Conservation (phyloP, 2,888 invertebrate genomes). For the Xiphydria camelus region DNA sequence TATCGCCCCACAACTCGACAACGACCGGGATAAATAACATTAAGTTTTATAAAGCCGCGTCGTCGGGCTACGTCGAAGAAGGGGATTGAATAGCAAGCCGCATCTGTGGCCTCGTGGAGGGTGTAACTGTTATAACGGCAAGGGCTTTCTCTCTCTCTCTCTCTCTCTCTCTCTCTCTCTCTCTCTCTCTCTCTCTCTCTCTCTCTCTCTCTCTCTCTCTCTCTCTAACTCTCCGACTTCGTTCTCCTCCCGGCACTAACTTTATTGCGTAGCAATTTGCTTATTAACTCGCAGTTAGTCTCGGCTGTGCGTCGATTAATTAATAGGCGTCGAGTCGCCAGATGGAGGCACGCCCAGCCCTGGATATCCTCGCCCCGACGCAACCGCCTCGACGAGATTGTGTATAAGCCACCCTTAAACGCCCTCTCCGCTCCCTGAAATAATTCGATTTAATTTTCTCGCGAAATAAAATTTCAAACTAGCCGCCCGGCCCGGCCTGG, state of each 20-base stretch:
- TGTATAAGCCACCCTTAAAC: slow-evolving; percentile 28
- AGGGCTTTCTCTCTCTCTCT: slow-evolving; percentile 28
- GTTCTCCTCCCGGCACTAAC: slow-evolving; percentile 39
- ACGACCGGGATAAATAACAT: slow-evolving; percentile 50
- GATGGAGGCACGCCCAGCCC: slow-evolving; percentile 49
- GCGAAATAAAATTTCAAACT: too few relatives aligned
- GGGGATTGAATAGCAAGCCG: slow-evolving; percentile 48
- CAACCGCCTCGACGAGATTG: slow-evolving; percentile 22
- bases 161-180: slow-evolving; percentile 8
- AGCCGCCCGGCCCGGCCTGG: too few relatives aligned
- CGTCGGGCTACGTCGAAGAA: slow-evolving; percentile 23
- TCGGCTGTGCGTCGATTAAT: slow-evolving; percentile 55
- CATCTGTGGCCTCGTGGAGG: slow-evolving; percentile 56
- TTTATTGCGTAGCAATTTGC: slow-evolving; percentile 58
- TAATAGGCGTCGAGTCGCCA: slow-evolving; percentile 48
- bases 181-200: too few relatives aligned
- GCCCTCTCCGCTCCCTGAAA: too few relatives aligned
- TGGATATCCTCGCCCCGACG: slow-evolving; percentile 22
- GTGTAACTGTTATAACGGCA: slow-evolving; percentile 53
- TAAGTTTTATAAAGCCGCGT: slow-evolving; percentile 45
- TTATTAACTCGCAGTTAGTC: slow-evolving; percentile 59
- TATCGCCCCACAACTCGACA: slow-evolving; percentile 41
- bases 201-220: slow-evolving; percentile 22
- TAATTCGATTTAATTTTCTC: too few relatives aligned
- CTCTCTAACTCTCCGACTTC: too few relatives aligned